Base-by-base conservation (phyloP, 1,140 invertebrate genomes). In the Dendrolimus punctatus region DNA sequence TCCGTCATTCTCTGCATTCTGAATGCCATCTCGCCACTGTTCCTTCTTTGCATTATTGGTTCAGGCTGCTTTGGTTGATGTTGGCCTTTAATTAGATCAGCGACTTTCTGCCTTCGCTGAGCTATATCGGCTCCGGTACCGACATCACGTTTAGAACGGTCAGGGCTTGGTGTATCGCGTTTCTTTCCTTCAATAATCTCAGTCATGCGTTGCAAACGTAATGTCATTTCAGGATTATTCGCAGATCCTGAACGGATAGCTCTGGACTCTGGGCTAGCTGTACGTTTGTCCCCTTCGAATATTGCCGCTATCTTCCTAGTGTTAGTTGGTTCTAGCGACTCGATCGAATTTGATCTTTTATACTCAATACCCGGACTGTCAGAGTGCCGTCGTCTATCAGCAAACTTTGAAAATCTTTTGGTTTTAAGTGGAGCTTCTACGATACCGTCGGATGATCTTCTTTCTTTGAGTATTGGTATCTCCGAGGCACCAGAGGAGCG, bases 101-200 rank as follows among this genome's bases (percentile, higher is more conserved):
- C 66, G 6, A 85, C 67, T 9, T 63, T 58, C 50, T 81, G 74
- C 38, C 68, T 66, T 2, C 79, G 66, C 8, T 73, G 7, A 0
- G 71, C 78, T 68, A 85, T 73, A 37, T 85, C 81, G 23, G 23
- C 23, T 23, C 23, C 23, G 23, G 23, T 6, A 85, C 76, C 1
- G 66, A 71, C 38, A 23, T 77, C 73, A 0, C 57, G 53, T 8
- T 73, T 57, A 6, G 40, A 53, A 49, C 78, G 76, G 5, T 82
- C 81, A 0, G 72, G 73, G 40, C 70, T 77, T 5, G 69, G 69
- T 0, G 72, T 73, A 36, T 71, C 63, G 0, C 71, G 58, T 2
- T 68, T 53, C 42, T 80, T 80, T 0, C 79, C 81, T 59, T 82
- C 79, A 6, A 85, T 76, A 3, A 85, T 76, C 9, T 83, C 73